Base-by-base conservation (phyloP, 2,113 vertebrate species). In the Pelobates fuscus region DNA sequence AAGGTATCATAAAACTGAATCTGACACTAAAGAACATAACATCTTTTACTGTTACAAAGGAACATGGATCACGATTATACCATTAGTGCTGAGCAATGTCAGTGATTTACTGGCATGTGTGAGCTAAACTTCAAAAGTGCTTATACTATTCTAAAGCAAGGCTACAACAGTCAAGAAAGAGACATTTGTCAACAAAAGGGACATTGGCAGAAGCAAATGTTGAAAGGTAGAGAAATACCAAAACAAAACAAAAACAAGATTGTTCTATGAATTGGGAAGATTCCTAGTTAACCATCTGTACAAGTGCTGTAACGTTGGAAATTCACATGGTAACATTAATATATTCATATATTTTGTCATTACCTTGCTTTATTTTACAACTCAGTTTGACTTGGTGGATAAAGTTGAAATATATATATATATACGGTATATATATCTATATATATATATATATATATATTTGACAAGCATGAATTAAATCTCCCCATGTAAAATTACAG, bases 401-500 rank as follows among this genome's bases (percentile, higher is more conserved):
- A 49, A 18, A 49, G 44, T 14, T 18, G 15, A 18, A 49, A 49
- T 17, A 17, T 17, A 1, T 49, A 17, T 41, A 8, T 41, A 41
- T 12, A 41, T n/a, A n/a, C n/a, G n/a, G n/a, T n/a, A n/a, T n/a
- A n/a, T n/a, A n/a, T n/a, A n/a, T n/a, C n/a, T n/a, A n/a, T n/a
- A n/a, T n/a, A n/a, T n/a, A 49, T 17, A 17, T 17, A 1, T 49
- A 17, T 17, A 49, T 49, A 49, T 60, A 59, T 59, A 67, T 63
- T 54, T 76, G 72, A 76, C 72, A 76, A 76, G 63, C 55, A 24
- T 76, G 63, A 46, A 76, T 77, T 77, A 68, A 77, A 52, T n/a
- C n/a, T 27, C 55, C 43, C 65, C 73, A 55, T 37, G 26, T 46
- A 77, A 57, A 77, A 77, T 68, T 68, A 61, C 65, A 61, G 73